These are phyloP conservation scores for Mormyrops attenuatus DNA, from an alignment of 2,797 vertebrate species.

Conservation along the genomic window DNA sequence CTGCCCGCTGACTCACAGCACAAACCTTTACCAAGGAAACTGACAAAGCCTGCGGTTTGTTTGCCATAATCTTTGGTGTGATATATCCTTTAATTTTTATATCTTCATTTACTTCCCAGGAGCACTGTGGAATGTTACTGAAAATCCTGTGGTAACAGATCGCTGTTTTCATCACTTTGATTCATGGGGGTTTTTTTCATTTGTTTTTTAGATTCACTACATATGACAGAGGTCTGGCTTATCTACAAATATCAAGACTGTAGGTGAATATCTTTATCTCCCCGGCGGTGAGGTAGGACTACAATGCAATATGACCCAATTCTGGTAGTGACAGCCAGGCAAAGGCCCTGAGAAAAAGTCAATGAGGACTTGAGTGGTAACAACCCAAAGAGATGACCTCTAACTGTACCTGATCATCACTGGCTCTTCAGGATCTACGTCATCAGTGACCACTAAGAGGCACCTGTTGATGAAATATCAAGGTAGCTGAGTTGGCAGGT, in stretches of 20 bases:
- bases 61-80: not conserved
- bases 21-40: not conserved
- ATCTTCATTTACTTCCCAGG: not conserved
- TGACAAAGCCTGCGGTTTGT: not conserved
- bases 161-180: not conserved
- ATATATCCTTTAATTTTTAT: not conserved
- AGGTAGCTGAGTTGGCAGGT: not conserved
- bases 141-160: not conserved
- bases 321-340: not conserved
- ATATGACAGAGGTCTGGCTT: not conserved
- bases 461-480: not conserved
- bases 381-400: not conserved
- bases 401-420: not conserved
- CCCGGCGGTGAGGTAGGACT: not conserved
- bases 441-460: not conserved
- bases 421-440: not conserved
- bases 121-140: not conserved
- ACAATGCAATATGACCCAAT: not conserved
- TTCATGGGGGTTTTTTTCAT: not conserved
- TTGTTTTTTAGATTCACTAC: not conserved
- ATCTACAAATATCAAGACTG: conserved; percentile 11
- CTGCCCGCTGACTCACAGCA: not conserved
- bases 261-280: not conserved
- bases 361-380: not conserved
- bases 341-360: not conserved